Percentiles rank a stretch among this genome's conserved stretches.
These are phyloP conservation scores for Mixornis gularis DNA, from an alignment of 2,113 vertebrate species.

Conservation along the genomic window DNA sequence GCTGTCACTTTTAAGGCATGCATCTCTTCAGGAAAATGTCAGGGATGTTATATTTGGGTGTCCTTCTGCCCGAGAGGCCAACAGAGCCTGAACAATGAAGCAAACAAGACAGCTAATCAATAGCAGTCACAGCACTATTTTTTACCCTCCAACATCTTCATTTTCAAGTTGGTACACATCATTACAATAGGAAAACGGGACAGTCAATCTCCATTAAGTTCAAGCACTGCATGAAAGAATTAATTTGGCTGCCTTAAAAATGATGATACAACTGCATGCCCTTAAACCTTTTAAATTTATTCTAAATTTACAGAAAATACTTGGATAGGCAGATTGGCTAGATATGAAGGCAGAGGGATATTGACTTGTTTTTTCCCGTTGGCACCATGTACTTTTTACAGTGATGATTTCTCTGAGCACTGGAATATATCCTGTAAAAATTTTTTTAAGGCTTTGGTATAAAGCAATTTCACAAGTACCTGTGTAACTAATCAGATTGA, in stretches of 20 bases:
- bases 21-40: slow-evolving; percentile 67
- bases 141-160: slow-evolving; percentile 67
- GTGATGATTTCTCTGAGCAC: neutral
- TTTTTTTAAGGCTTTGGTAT: slow-evolving; percentile 13
- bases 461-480: slow-evolving; percentile 51
- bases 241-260: slow-evolving; percentile 64
- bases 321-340: slow-evolving; percentile 10
- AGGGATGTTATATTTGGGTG: slow-evolving; percentile 67
- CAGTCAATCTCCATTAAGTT: slow-evolving; percentile 63
- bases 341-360: slow-evolving; percentile 22
- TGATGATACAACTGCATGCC: slow-evolving; percentile 35
- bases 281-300: slow-evolving; percentile 50
- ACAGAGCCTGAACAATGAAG: slow-evolving; percentile 57
- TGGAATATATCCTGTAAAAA: neutral
- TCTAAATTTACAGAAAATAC: slow-evolving; percentile 41
- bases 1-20: slow-evolving; percentile 64
- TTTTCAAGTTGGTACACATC: slow-evolving; percentile 67
- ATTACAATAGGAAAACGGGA: slow-evolving; percentile 66
- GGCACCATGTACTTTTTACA: neutral
- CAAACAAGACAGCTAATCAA: slow-evolving; percentile 70
- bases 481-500: slow-evolving; percentile 36
- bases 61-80: slow-evolving; percentile 69
- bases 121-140: slow-evolving; percentile 62
- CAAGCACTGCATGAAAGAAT: slow-evolving; percentile 55
- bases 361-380: slow-evolving; percentile 2